phyloP scores from a whole-genome alignment of 2,113 vertebrate genomes.

The Chinchilla lanigera region DNA sequence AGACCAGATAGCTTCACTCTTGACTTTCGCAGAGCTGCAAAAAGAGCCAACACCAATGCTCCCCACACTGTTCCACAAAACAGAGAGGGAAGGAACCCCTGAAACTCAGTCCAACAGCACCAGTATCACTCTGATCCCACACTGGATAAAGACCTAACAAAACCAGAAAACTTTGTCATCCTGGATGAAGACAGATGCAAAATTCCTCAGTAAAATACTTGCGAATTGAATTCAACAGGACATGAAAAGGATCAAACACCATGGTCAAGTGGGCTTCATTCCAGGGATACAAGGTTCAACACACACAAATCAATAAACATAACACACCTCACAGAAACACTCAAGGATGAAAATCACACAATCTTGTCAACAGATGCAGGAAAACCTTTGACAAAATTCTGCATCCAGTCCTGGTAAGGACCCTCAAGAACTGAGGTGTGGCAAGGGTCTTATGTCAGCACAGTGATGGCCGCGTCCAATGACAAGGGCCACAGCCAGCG shows the following conservation, averaged over 20 bases:
- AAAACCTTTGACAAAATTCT: neutral
- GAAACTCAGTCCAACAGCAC: neutral
- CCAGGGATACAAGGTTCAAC: neutral
- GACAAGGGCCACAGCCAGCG: neutral
- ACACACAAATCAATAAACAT: neutral
- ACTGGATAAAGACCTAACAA: neutral
- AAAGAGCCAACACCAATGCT: neutral
- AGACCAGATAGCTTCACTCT: neutral
- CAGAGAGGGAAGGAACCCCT: neutral
- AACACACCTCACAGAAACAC: neutral
- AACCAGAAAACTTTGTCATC: neutral
- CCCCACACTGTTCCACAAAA: neutral
- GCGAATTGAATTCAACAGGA: neutral
- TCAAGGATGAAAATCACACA: neutral
- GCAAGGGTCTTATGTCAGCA: neutral
- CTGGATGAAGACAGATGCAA: neutral
- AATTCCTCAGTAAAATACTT: neutral
- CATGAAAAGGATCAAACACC: neutral
- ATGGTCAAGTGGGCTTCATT: neutral
- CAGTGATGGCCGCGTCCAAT: neutral
- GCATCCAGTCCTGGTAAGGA: neutral
- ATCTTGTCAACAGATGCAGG: neutral
- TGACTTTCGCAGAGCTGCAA: neutral
- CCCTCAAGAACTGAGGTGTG: neutral
- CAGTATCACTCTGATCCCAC: neutral